Conservation (phyloP, 1,140 invertebrate species). For the Eumeta japonica region DNA sequence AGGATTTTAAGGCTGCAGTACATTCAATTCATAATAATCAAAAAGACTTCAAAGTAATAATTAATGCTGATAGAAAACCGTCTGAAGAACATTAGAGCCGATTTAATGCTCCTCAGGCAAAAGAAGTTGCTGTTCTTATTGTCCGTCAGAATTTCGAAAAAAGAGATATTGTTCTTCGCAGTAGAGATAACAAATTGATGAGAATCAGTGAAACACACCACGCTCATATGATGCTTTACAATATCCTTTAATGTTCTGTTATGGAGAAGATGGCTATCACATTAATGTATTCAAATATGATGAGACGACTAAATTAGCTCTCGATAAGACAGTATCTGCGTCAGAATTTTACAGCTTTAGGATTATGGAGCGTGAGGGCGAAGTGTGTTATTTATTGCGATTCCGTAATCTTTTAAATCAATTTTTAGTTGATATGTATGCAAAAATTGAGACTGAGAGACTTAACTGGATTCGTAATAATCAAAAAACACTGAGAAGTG, state of each 20-base stretch:
- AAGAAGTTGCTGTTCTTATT: constrained; percentile 44
- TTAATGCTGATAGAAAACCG: constrained; percentile 37
- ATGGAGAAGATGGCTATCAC: constrained; percentile 41
- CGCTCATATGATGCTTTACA: constrained; percentile 41
- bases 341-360: constrained; percentile 21
- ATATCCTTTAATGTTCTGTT: constrained; percentile 43
- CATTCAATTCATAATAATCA: constrained; percentile 17
- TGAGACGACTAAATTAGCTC: too few species aligned
- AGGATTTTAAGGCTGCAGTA: too few species aligned
- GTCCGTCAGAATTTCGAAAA: constrained; percentile 25
- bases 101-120: constrained; percentile 40
- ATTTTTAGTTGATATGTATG: constrained; percentile 37
- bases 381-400: too few species aligned
- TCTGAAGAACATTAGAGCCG: constrained; percentile 34
- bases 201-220: constrained; percentile 32
- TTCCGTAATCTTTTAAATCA: too few species aligned
- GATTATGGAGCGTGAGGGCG: constrained; percentile 4
- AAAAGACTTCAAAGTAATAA: constrained; percentile 20
- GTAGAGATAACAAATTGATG: constrained; percentile 10
- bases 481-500: constrained; percentile 38
- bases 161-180: constrained; percentile 10
- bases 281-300: constrained; percentile 18
- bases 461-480: constrained; percentile 26
- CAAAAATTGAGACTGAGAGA: constrained; percentile 47
- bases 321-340: neutral